Percentiles rank a stretch among this genome's conserved stretches.
These are phyloP conservation scores for Yponomeuta malinellus DNA, from an alignment of 2,888 invertebrate genomes.

Conservation along the genomic window DNA sequence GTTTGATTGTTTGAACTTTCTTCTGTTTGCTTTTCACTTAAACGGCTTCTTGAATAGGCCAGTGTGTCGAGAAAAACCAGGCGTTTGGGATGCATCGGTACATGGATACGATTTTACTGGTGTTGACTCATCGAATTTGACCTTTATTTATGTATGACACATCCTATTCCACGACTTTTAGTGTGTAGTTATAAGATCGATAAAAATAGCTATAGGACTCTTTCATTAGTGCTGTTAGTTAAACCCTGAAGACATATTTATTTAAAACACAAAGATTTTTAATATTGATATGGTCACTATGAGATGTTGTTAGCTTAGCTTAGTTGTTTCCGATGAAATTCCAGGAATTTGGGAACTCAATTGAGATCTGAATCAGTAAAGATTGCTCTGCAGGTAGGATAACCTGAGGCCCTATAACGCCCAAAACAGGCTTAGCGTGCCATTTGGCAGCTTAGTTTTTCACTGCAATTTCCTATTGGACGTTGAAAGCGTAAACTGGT, in stretches of 20 bases:
- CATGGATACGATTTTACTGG: not conserved
- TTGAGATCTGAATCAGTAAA: not conserved
- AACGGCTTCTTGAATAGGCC: slow-evolving; percentile 1
- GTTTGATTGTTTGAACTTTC: slow-evolving; percentile 1
- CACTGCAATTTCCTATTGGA: not conserved
- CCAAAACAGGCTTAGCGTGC: no score
- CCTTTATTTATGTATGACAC: not conserved
- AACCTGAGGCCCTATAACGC: no score
- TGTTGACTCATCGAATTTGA: not conserved
- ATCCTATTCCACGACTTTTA: no score
- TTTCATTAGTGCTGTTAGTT: no score
- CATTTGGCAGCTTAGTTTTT: not conserved
- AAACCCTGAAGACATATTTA: no score
- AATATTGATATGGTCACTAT: no score
- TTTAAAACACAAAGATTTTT: no score
- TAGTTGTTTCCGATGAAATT: not conserved
- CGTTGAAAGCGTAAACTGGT: not conserved
- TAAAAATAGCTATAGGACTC: no score
- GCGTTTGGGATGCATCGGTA: not conserved
- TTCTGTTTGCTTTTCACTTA: not conserved
- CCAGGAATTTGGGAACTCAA: not conserved
- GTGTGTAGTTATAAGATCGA: no score
- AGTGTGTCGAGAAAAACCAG: slow-evolving; percentile 3
- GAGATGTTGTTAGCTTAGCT: no score
- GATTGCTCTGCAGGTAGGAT: not conserved